phyloP scores from a whole-genome alignment of 2,888 invertebrate species.

The Drosophila diplacantha region DNA sequence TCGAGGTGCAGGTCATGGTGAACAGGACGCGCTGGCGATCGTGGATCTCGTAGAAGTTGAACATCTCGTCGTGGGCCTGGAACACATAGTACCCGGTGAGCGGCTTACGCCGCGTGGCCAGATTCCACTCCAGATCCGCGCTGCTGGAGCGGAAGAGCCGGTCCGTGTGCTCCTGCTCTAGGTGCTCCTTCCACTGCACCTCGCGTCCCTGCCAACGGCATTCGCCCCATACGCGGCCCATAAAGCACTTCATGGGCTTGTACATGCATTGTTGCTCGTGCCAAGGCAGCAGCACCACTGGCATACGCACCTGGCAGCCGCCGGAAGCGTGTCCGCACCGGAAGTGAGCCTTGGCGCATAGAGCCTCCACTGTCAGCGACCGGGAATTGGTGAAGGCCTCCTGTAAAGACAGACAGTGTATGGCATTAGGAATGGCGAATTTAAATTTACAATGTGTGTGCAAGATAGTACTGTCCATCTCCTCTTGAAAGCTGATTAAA shows the following conservation, averaged over 20 bases:
- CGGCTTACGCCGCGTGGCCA: slow-evolving; percentile 70
- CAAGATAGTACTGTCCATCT: not conserved
- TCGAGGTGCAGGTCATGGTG: slow-evolving; percentile 76
- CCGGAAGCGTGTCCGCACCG: slow-evolving; percentile 79
- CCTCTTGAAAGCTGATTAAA: slow-evolving; percentile 13
- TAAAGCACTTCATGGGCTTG: slow-evolving; percentile 77
- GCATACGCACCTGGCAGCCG: slow-evolving; percentile 81
- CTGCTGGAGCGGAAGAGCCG: slow-evolving; percentile 75
- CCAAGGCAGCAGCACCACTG: slow-evolving; percentile 79
- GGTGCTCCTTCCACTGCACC: slow-evolving; percentile 82
- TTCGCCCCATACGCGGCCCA: slow-evolving; percentile 78
- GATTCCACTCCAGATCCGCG: slow-evolving; percentile 71
- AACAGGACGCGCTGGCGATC: slow-evolving; percentile 75
- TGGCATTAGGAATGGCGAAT: not conserved
- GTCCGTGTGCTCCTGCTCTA: slow-evolving; percentile 79
- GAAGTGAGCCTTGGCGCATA: slow-evolving; percentile 81
- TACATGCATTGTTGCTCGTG: slow-evolving; percentile 78
- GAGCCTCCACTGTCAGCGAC: slow-evolving; percentile 80
- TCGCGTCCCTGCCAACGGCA: slow-evolving; percentile 81
- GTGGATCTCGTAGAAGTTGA: slow-evolving; percentile 77
- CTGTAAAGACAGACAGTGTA: slow-evolving; percentile 67
- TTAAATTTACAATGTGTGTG: not conserved
- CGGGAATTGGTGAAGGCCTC: slow-evolving; percentile 80
- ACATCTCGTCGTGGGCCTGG: slow-evolving; percentile 74
- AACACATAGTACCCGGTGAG: slow-evolving; percentile 76